A percentile compares a stretch with the other conserved stretches of the same genome.
Conservation (phyloP, 1,140 invertebrate genomes). For the Drosophila orena region DNA sequence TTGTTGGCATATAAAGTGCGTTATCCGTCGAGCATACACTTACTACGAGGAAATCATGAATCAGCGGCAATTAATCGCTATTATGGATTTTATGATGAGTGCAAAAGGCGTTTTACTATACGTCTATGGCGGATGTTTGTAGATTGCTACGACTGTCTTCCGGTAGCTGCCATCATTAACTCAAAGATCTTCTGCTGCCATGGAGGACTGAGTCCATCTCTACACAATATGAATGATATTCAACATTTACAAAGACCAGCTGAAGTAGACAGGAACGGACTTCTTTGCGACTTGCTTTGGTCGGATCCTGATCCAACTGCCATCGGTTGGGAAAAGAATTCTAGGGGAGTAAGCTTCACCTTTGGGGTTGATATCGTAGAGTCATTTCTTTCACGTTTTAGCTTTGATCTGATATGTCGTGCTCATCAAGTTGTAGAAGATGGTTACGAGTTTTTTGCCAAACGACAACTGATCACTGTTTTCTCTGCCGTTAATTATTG, state of each 20-base stretch:
- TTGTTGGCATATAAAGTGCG: constrained; percentile 97
- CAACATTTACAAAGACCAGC: constrained; percentile 94
- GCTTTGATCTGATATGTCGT: too few species aligned
- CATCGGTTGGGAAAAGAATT: constrained; percentile 96
- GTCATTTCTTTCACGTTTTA: constrained; percentile 97
- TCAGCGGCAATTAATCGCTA: constrained; percentile 91
- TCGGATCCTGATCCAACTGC: constrained; percentile 97
- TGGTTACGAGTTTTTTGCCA: constrained; percentile 99
- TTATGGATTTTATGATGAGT: constrained; percentile 97
- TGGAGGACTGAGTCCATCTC: constrained; percentile 94
- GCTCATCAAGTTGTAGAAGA: constrained; percentile 99
- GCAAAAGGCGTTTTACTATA: constrained; percentile 97
- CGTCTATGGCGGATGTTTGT: constrained; percentile 99
- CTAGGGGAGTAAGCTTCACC: constrained; percentile 97
- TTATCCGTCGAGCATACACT: constrained; percentile 94
- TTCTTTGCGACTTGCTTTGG: constrained; percentile 98
- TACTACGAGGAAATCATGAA: constrained; percentile 88
- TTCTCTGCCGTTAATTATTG: constrained; percentile 89
- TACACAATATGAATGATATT: constrained; percentile 95
- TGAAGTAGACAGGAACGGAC: constrained; percentile 94
- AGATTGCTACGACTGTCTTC: constrained; percentile 86
- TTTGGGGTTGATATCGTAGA: constrained; percentile 96
- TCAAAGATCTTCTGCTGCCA: constrained; percentile 99
- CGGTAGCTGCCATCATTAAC: constrained; percentile 97
- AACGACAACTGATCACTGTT: constrained; percentile 98